Conservation (phyloP, 2,888 invertebrate genomes). For the Ligdia adustata region DNA sequence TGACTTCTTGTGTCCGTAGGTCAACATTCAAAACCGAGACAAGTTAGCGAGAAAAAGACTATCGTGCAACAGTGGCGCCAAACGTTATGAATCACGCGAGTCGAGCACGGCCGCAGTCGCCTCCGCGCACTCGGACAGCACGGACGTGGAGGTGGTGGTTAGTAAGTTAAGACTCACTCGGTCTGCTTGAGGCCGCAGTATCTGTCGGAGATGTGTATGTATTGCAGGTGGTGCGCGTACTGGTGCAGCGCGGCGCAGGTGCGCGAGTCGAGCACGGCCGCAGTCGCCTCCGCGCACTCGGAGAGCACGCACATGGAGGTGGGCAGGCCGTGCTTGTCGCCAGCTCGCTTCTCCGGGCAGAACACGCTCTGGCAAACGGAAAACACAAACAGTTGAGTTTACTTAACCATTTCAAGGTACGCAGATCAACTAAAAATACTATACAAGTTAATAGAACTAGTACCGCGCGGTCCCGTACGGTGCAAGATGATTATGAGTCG, state of each 20-base stretch:
- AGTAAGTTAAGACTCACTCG: conserved; percentile 93
- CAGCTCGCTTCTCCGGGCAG: conserved; percentile 92
- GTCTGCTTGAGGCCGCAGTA: conserved; percentile 95
- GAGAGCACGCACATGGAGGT: conserved; percentile 90
- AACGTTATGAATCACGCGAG: too few species aligned
- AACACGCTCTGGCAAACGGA: conserved; percentile 86
- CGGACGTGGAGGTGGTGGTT: conserved; percentile 87
- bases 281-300: conserved; percentile 95
- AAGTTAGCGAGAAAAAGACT: too few species aligned
- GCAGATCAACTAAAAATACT: too few species aligned
- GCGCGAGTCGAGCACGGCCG: conserved; percentile 92
- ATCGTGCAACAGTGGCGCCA: too few species aligned
- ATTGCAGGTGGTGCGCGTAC: conserved; percentile 94
- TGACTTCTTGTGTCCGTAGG: too few species aligned
- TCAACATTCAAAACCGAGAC: too few species aligned
- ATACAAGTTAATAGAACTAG: too few species aligned
- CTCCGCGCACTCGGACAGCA: conserved; percentile 96
- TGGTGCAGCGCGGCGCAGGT: conserved; percentile 90
- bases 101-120: conserved; percentile 93
- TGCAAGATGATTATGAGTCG: too few species aligned
- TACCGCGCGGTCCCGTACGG: too few species aligned
- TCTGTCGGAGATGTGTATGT: conserved; percentile 98
- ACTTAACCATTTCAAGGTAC: too few species aligned
- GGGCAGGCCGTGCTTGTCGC: conserved; percentile 92
- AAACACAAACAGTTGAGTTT: not conserved